Conservation (phyloP, 2,888 invertebrate genomes). For the Pyrocoelia pectoralis region DNA sequence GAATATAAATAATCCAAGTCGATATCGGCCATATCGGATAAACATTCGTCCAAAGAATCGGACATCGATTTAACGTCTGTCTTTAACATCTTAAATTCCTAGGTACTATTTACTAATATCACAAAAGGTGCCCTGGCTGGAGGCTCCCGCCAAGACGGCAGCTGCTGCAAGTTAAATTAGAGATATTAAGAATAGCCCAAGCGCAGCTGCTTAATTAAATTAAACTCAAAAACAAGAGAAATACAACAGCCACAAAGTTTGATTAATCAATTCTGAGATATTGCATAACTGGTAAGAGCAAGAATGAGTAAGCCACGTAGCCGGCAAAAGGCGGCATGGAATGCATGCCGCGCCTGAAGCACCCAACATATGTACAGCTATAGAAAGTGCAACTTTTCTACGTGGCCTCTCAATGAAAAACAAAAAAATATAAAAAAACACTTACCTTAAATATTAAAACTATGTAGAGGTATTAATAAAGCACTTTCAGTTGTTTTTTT, state of each 20-base stretch:
- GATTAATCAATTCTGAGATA: constrained; percentile 12
- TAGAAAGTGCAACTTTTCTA: constrained; percentile 33
- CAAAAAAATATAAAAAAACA: constrained; percentile 17
- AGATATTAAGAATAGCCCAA: constrained; percentile 29
- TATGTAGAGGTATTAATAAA: constrained; percentile 52
- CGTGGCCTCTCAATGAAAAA: constrained; percentile 30
- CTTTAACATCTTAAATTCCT: constrained; percentile 26
- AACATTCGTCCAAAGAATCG: constrained; percentile 27
- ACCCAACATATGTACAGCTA: constrained; percentile 20
- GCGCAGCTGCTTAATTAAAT: constrained; percentile 25
- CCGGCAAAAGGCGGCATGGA: constrained; percentile 44
- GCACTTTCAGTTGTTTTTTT: constrained; percentile 44
- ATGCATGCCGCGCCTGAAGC: constrained; percentile 42
- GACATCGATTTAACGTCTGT: constrained; percentile 45
- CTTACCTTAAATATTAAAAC: constrained; percentile 50
- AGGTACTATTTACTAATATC: constrained; percentile 54
- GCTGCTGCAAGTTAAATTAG: constrained; percentile 54
- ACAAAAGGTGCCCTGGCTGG: constrained; percentile 55
- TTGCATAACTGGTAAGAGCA: constrained; percentile 25
- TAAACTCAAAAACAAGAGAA: neutral
- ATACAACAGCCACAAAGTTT: neutral
- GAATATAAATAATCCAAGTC: constrained; percentile 36
- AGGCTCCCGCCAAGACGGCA: constrained; percentile 54
- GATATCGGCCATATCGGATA: constrained; percentile 41
- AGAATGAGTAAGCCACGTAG: constrained; percentile 42